Percentiles rank a stretch among this genome's conserved stretches.
These are phyloP conservation scores for Prosapia bicincta DNA, from an alignment of 2,888 invertebrate genomes.

Conservation along the genomic window DNA sequence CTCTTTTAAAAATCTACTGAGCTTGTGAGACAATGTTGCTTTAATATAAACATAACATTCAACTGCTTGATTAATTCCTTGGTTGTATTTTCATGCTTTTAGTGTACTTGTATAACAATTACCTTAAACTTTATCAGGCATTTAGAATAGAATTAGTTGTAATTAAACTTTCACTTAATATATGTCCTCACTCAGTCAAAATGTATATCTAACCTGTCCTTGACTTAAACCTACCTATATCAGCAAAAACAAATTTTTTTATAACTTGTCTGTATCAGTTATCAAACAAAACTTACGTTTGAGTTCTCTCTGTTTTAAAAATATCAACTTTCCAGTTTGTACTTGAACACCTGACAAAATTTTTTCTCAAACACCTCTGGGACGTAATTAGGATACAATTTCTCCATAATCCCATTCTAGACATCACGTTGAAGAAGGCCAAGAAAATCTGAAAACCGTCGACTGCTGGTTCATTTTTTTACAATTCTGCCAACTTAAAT, in stretches of 20 bases:
- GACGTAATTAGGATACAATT: not conserved
- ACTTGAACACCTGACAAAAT: not conserved
- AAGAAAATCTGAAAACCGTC: not conserved
- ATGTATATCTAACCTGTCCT: not conserved
- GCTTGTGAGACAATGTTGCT: no score
- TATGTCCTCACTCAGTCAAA: no score
- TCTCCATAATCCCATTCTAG: not conserved
- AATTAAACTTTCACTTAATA: no score
- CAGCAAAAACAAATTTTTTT: not conserved
- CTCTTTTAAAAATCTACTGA: no score
- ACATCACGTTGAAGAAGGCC: not conserved
- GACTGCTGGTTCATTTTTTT: not conserved
- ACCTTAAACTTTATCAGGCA: no score
- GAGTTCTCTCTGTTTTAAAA: not conserved
- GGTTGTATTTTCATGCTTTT: no score
- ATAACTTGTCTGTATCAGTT: no score
- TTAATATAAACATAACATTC: no score
- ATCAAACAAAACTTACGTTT: not conserved
- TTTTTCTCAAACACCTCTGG: not conserved
- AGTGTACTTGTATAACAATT: no score
- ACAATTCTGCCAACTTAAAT: not conserved
- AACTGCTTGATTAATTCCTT: no score
- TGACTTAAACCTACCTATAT: not conserved
- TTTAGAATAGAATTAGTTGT: no score
- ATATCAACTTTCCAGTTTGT: not conserved